Evolutionary conservation across 2,797 vertebrate genomes (phyloP), one percentile per base, ranked within the genome.

Genomic region (Hemitrygon akajei): DNA sequence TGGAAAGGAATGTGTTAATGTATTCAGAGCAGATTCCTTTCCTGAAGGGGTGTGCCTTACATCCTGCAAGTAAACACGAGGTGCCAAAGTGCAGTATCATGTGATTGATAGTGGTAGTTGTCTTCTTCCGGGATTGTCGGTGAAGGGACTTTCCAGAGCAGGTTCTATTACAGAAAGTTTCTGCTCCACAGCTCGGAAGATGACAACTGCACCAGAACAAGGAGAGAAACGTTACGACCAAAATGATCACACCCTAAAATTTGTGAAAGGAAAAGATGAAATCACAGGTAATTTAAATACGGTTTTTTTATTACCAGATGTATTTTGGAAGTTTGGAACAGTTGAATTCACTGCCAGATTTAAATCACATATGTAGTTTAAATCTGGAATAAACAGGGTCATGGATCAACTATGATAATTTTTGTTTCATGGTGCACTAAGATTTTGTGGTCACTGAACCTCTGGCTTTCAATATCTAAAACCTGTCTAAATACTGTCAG

Each of bases 261-360:
- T 92, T 92, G 69, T 92, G 37, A 75, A 92, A 47, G 47, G 91
- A 11, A 75, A 92, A 37, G 91, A 92, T 91, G 66, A 91, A 27
- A 91, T 91, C 25, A 91, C 89, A 91, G 66, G 66, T 73, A 91
- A 92, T 2, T 75, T 10, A 56, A 30, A 92, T 37, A 27, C 69
- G 4, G 4, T 30, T 73, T 0, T 56, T 75, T 3, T 40, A 71
- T 47, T 56, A 71, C 5, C 0, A 34, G 34, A n/a, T 40, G 66
- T 40, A 47, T 92, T 75, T 0, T 10, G 47, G 12, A 6, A 22
- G 14, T 27, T 75, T 91, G 37, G 91, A 47, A 22, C 34, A 9
- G 37, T 37, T 40, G 89, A 47, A 92, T 73, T 87, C 63, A 87
- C 58, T 63, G 58, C 10, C n/a, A 16, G n/a, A 63, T 9, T 89